phyloP scores from a whole-genome alignment of 2,113 vertebrate species.

The Sprattus sprattus region DNA sequence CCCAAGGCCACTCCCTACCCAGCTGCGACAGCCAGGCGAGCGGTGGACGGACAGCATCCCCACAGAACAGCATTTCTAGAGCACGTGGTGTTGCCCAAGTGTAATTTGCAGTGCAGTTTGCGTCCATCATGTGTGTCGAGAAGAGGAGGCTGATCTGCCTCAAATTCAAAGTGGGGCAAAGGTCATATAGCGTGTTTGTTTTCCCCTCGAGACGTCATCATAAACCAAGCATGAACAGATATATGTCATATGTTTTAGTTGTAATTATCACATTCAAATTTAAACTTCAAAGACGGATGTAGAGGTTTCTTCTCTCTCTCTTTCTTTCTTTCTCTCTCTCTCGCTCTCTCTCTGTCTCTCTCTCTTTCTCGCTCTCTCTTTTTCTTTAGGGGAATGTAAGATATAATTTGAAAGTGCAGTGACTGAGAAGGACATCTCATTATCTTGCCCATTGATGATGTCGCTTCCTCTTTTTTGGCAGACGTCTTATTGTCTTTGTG shows the following conservation, averaged over 20 bases:
- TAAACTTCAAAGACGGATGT: neutral
- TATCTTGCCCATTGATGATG: neutral
- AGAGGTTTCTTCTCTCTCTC: neutral
- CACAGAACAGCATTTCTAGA: neutral
- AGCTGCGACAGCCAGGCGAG: neutral
- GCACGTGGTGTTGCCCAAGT: neutral
- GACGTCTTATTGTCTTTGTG: neutral
- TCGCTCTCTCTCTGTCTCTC: neutral
- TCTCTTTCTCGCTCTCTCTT: neutral
- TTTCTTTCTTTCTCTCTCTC: neutral
- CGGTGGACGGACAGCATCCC: neutral
- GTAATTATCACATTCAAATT: neutral
- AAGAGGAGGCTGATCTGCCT: neutral
- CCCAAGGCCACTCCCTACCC: neutral
- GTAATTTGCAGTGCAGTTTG: neutral
- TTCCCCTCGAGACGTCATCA: neutral
- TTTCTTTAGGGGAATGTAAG: neutral
- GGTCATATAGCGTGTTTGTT: neutral
- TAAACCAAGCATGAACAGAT: neutral
- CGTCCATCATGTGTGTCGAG: neutral
- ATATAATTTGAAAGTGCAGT: neutral
- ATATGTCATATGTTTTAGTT: neutral
- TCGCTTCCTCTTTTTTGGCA: conserved; percentile 11
- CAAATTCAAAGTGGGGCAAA: neutral
- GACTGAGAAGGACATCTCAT: neutral